Evolutionary conservation across 2,888 invertebrate species (phyloP).

Genomic region (Elaeidobius kamerunicus): DNA sequence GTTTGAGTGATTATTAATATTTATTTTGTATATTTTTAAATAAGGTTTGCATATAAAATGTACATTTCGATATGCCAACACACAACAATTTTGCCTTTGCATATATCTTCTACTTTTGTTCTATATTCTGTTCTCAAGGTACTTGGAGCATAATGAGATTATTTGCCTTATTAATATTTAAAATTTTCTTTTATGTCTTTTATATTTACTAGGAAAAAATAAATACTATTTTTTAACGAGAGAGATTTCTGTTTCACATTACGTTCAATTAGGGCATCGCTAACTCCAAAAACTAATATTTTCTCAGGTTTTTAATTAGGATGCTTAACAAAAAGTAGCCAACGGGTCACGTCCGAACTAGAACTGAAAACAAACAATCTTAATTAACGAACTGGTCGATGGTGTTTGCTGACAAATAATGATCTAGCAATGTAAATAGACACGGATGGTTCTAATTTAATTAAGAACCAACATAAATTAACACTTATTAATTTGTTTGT

Average conservation of each 20-base stretch:
- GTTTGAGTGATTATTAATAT: too few species aligned
- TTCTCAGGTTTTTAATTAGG: constrained; percentile 21
- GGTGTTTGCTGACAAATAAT: constrained; percentile 46
- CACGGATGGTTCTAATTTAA: constrained; percentile 44
- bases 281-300: constrained; percentile 24
- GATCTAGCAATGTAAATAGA: constrained; percentile 37
- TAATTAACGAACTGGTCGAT: constrained; percentile 27
- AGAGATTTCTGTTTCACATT: constrained; percentile 20
- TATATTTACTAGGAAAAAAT: too few species aligned
- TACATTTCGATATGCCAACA: too few species aligned
- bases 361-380: constrained; percentile 30
- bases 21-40: too few species aligned
- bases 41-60: too few species aligned
- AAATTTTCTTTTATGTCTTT: too few species aligned
- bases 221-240: constrained; percentile 5
- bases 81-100: too few species aligned
- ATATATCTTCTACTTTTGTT: too few species aligned
- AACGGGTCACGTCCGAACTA: constrained; percentile 28
- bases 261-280: constrained; percentile 20
- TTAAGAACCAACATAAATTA: constrained; percentile 43
- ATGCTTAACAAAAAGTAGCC: constrained; percentile 26
- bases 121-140: too few species aligned
- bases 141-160: too few species aligned
- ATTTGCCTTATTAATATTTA: too few species aligned
- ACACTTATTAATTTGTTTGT: constrained; percentile 44